Evolutionary conservation across 2,888 invertebrate species (phyloP).

Genomic region (Neoaliturus tenellus): DNA sequence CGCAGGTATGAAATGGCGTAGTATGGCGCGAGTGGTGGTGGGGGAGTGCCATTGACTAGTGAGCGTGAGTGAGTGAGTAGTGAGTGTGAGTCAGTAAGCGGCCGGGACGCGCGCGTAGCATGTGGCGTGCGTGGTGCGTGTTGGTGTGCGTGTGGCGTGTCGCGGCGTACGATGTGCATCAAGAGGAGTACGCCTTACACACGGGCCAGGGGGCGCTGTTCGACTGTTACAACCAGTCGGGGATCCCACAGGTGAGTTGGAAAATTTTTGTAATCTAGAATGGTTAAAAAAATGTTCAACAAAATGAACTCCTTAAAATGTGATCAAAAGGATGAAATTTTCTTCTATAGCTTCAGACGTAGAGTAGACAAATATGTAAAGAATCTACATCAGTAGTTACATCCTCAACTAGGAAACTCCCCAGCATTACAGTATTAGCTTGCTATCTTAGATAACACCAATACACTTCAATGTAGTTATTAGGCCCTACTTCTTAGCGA

Average conservation of each 20-base stretch:
- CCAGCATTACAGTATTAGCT: too few species aligned
- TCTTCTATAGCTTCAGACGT: too few species aligned
- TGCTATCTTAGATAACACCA: too few species aligned
- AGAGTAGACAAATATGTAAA: too few species aligned
- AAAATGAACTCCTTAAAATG: too few species aligned
- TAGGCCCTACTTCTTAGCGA: too few species aligned
- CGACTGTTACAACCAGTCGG: slow-evolving; percentile 23
- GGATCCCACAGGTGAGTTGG: slow-evolving; percentile 12
- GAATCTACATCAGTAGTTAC: too few species aligned
- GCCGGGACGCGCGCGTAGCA: background rate
- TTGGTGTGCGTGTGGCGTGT: background rate
- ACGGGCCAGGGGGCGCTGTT: background rate
- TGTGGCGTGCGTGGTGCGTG: background rate
- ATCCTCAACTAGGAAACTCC: too few species aligned
- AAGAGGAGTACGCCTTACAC: slow-evolving; percentile 4
- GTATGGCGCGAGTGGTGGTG: background rate
- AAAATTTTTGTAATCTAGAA: too few species aligned
- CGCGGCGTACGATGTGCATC: slow-evolving; percentile 20
- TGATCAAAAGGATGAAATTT: too few species aligned
- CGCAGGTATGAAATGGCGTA: slow-evolving; percentile 28
- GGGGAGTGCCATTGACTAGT: slow-evolving; percentile 27
- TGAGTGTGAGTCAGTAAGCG: slow-evolving; percentile 21
- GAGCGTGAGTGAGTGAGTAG: background rate
- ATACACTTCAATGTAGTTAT: too few species aligned
- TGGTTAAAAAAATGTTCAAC: too few species aligned